Evolutionary conservation across 2,113 vertebrate genomes (phyloP).

Genomic region (Amphiprion ocellaris): DNA sequence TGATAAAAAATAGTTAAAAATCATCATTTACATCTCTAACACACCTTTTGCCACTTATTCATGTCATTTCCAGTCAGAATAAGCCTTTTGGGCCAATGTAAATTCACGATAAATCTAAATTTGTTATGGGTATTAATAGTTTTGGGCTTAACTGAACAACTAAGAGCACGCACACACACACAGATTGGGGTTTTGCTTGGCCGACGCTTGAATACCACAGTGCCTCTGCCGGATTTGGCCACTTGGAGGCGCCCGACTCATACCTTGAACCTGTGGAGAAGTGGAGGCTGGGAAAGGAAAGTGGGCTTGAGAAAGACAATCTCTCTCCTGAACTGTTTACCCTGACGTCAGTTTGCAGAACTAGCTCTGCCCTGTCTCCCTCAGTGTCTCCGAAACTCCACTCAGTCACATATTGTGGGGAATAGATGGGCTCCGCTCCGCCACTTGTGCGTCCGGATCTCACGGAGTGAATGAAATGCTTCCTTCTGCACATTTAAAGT

Average conservation of each 20-base stretch:
- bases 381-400: constrained; percentile 76
- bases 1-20: too few relatives aligned
- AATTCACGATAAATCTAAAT: too few relatives aligned
- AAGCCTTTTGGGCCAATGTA: too few relatives aligned
- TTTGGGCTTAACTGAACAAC: too few relatives aligned
- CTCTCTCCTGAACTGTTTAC: constrained; percentile 84
- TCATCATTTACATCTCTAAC: too few relatives aligned
- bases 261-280: constrained; percentile 6
- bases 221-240: constrained; percentile 42
- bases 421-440: constrained; percentile 74
- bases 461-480: constrained; percentile 76
- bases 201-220: constrained; percentile 14
- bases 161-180: background rate
- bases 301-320: constrained; percentile 76
- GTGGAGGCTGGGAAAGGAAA: constrained; percentile 64
- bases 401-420: constrained; percentile 70
- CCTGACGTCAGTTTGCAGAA: constrained; percentile 86
- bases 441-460: constrained; percentile 61
- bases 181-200: constrained; percentile 7
- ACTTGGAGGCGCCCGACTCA: constrained; percentile 81
- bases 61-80: too few relatives aligned
- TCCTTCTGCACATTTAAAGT: constrained; percentile 74
- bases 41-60: too few relatives aligned
- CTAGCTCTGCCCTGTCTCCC: constrained; percentile 78
- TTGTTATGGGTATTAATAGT: too few relatives aligned